Evolutionary conservation across 1,140 invertebrate species (phyloP), one percentile per base, ranked within the genome.

Genomic region (Drosophila ercepeae): DNA sequence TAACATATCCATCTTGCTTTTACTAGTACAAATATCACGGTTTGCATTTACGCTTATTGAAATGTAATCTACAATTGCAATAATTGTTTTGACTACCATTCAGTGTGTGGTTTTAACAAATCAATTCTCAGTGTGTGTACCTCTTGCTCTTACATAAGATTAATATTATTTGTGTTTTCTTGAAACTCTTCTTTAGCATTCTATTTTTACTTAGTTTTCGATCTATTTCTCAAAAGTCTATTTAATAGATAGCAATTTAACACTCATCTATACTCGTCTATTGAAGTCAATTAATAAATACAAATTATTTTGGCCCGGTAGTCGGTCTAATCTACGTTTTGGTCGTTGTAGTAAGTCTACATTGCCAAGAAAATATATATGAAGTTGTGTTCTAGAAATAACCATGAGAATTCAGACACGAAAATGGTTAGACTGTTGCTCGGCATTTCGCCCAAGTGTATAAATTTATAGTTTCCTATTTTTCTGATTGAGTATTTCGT

Each of bases 21-120:
- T 82, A 89, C 86, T 89, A 89, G 77, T 89, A 89, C 86, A 89
- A 89, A 89, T 89, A 89, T 89, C 86, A 89, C 86, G 86, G 68
- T 90, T 77, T 82, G 78, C 78, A 54, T 76, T 74, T 73, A 78
- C 55, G 68, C 74, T 50, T 69, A 53, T 77, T 60, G 51, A 77
- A 75, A 60, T 77, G 61, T 70, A 60, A 61, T 75, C 46, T 60
- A 78, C 54, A 58, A 57, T 70, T 69, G 74, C 64, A 57, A 60
- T 58, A 67, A 74, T 69, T 68, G 74, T 59, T 54, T 25, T 36
- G 45, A 48, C 52, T 68, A 27, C 53, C 34, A 5, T 16, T 21
- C 44, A 1, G 32, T 21, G 29, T 18, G 44, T 19, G 27, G 23
- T 36, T 27, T 60, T 13, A 65, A 67, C 67, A 58, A 58, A 59